Base-by-base conservation (phyloP, 1,140 invertebrate species). In the Brachionus rubens region DNA sequence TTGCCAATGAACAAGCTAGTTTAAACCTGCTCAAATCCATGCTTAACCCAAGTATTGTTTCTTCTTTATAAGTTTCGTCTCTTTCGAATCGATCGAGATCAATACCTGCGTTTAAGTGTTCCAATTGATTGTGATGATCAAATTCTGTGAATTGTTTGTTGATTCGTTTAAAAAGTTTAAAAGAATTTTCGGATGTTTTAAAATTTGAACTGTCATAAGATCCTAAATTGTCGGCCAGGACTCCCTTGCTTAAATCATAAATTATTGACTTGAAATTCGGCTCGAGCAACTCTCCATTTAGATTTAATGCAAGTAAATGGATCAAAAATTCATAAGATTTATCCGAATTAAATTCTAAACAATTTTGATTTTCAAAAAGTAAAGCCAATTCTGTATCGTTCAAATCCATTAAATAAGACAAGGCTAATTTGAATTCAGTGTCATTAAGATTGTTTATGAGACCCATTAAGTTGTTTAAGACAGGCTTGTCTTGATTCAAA, bases 51-150 rank as follows among this genome's bases (percentile, higher is more conserved):
- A 72, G 24, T 30, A 72, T 72, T 0, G 68, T 72, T 3, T 72
- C 68, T 41, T 72, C 68, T 50, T 72, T 72, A 12, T 72, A 72
- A 72, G 21, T 50, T 30, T 72, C 30, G 5, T 72, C 68, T 16
- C 10, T 72, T 46, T 72, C 68, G 9, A 72, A 72, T 9, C 68
- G 46, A n/a, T 50, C 36, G n/a, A 72, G 16, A 26, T 72, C 68
- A 30, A 72, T 54, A n/a, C 68, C 68, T 12, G 50, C 46, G 10
- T 72, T 54, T 50, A 72, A 26, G 21, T 72, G 28, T 10, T 72
- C 46, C 43, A 72, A 26, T 33, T 72, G 68, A 36, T 72, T 72
- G 12, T 72, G 28, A 4, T 72, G 68, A 36, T 72, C 36, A 21
- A 50, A 48, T 30, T 48, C n/a, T n/a, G 36, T 72, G 16, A 40